Base-by-base conservation (phyloP, 2,113 vertebrate species). In the Nibea albiflora region DNA sequence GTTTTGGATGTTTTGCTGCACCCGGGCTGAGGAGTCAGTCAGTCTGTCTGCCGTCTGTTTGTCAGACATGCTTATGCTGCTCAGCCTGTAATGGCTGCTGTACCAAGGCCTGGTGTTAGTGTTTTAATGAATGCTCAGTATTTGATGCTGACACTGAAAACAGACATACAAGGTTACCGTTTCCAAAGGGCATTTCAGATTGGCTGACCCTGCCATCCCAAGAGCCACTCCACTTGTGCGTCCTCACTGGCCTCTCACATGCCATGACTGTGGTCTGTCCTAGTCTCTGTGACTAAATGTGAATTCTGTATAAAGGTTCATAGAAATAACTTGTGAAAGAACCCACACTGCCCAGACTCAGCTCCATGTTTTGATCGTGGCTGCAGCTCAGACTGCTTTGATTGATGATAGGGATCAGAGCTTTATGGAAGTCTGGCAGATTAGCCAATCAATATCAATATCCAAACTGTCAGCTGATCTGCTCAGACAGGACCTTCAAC, bases 341-440 rank as follows among this genome's bases (percentile, higher is more conserved):
- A 39, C 20, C 15, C 28, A 24, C 4, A 26, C n/a, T 44, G 61
- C 61, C n/a, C 44, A 11, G 50, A 8, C 31, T 56, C 14, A 42
- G 15, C 14, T 44, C 57, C 9, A 44, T n/a, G 70, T 49, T 47
- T 47, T 15, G 42, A n/a, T 72, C 0, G 12, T 35, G 8, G n/a
- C 19, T 73, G 26, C 26, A 49, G 57, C 44, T 61, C 57, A 35
- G 57, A 49, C 14, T 31, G 19, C 6, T 22, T 20, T 50, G 57
- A 73, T n/a, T 62, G 58, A 62, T 35, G 28, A 19, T 60, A 22
- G 56, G 47, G 22, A 72, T 60, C 70, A 47, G 54, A 72, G 44
- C 19, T 72, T 24, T 47, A 31, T 72, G 11, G 69, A 28, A 31
- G 56, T 60, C 70, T 61, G 56, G 16, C 53, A 72, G 69, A 73